These are phyloP conservation scores for Atherix ibis DNA, from an alignment of 2,888 invertebrate species.

Conservation along the genomic window DNA sequence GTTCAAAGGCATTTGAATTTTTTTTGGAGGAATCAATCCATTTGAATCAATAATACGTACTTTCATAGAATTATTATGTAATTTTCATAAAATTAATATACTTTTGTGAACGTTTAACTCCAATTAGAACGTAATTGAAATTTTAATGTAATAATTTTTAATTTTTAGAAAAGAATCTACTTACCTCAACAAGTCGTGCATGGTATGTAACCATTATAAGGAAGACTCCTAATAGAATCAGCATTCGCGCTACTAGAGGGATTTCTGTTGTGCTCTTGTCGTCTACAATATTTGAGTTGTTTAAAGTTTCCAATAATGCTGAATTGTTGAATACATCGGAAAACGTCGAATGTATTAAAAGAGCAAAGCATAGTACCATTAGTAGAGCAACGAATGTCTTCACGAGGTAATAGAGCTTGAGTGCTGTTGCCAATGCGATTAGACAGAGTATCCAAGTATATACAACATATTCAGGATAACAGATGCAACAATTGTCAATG, in stretches of 20 bases:
- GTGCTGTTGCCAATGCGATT: conserved; percentile 78
- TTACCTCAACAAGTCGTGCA: conserved; percentile 72
- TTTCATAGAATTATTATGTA: too few relatives aligned
- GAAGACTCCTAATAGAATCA: conserved; percentile 65
- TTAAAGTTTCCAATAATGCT: too few relatives aligned
- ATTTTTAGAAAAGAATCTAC: conserved; percentile 6
- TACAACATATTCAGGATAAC: conserved; percentile 74
- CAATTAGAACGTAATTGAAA: too few relatives aligned
- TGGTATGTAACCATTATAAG: conserved; percentile 79
- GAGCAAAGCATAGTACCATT: conserved; percentile 59
- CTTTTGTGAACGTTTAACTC: too few relatives aligned
- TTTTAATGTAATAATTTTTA: too few relatives aligned
- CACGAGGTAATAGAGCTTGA: conserved; percentile 76
- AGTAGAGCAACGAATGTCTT: conserved; percentile 63
- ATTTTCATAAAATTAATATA: too few relatives aligned
- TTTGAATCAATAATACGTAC: too few relatives aligned
- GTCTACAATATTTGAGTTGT: conserved; percentile 11
- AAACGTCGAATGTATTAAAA: conserved; percentile 47
- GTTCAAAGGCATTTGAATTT: too few relatives aligned
- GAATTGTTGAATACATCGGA: conserved; percentile 35
- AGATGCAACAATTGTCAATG: conserved; percentile 40
- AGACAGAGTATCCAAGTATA: conserved; percentile 89
- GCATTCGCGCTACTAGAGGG: conserved; percentile 60
- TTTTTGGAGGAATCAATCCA: too few relatives aligned
- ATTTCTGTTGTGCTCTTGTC: conserved; percentile 37